These are phyloP conservation scores for Torymus texanus DNA, from an alignment of 2,888 invertebrate genomes.

Conservation along the genomic window DNA sequence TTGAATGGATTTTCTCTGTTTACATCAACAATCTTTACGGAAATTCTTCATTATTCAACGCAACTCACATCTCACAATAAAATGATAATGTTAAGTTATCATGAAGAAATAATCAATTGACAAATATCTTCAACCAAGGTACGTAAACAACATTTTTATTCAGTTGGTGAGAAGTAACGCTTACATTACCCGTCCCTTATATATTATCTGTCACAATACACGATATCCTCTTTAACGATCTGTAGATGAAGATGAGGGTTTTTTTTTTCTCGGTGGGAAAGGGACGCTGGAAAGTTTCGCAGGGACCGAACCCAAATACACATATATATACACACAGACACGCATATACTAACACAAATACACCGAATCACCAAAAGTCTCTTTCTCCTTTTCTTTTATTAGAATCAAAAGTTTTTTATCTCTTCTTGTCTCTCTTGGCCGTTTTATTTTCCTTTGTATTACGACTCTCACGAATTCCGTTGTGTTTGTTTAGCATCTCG, in stretches of 20 bases:
- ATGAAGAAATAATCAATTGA: no score
- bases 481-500: slow-evolving; percentile 31
- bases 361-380: slow-evolving; percentile 31
- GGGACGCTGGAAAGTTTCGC: slow-evolving; percentile 13
- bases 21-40: no score
- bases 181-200: neutral
- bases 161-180: neutral
- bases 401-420: slow-evolving; percentile 32
- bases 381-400: slow-evolving; percentile 27
- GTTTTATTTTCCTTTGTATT: slow-evolving; percentile 34
- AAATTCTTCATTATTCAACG: no score
- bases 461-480: slow-evolving; percentile 11
- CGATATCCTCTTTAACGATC: slow-evolving; percentile 8
- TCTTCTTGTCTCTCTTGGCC: slow-evolving; percentile 17
- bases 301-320: slow-evolving; percentile 18
- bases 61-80: no score
- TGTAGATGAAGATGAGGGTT: slow-evolving; percentile 11
- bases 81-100: no score
- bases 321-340: neutral
- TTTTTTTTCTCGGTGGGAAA: neutral
- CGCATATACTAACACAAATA: slow-evolving; percentile 3
- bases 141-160: neutral
- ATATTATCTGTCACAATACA: no score
- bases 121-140: no score
- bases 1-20: neutral